Base-by-base conservation (phyloP, 1,140 invertebrate species). In the Apis cerana region DNA sequence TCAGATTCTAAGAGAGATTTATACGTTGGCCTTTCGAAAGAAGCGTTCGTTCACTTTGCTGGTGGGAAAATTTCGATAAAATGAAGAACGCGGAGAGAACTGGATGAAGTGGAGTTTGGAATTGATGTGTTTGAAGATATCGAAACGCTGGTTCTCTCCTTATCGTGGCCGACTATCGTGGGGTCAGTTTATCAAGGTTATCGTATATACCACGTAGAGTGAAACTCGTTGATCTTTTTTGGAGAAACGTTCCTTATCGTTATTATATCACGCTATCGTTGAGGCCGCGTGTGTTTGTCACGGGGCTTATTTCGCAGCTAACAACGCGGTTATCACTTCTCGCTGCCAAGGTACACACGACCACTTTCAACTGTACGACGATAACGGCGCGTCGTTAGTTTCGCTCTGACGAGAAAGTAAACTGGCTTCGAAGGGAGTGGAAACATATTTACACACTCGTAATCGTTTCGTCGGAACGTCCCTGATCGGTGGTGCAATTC, bases 211-310 rank as follows among this genome's bases (percentile, higher is more conserved):
- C 52, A 11, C 70, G 52, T 59, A 59, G 62, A 78, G n/a, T 9
- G 74, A 48, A n/a, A 62, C 21, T 50, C 52, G 61, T n/a, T 21
- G 58, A 27, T 67, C 5, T 48, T 65, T 19, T 15, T 48, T 27
- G 48, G 23, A 54, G 23, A 76, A 43, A 86, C 54, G 21, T 61
- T 52, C 79, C 52, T 84, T 84, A 86, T 84, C 81, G 59, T 68
- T 83, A 85, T 85, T 79, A 50, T 64, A 17, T 64, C 54, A 9
- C 21, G 56, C 13, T 84, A 58, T 81, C 64, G 65, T 68, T 48
- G 72, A 7, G 15, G 54, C 58, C 19, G 56, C 67, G 61, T 61
- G 64, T 77, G 56, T 83, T 85, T 80, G 61, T 19, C 50, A 21
- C 56, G 19, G 65, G 59, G 17, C 50, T 65, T 75, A 81, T 70